Conservation (phyloP, 2,113 vertebrate species). For the Apaloderma vittatum region DNA sequence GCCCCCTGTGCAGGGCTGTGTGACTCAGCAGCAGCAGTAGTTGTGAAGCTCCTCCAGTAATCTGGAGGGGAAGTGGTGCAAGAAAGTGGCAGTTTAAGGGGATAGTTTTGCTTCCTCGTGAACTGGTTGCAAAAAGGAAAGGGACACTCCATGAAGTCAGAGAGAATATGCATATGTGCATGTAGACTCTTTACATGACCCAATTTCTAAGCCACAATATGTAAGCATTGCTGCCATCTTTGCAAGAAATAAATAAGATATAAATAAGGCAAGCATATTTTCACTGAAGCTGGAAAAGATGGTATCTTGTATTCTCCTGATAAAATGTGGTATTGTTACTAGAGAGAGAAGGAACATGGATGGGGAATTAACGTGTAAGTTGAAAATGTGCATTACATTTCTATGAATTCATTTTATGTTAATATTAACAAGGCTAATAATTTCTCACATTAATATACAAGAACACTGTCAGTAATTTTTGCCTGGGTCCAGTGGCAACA, state of each 20-base stretch:
- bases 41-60: neutral
- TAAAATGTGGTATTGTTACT: neutral
- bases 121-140: neutral
- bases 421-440: neutral
- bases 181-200: neutral
- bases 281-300: neutral
- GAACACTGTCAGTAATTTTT: neutral
- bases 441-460: neutral
- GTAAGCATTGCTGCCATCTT: neutral
- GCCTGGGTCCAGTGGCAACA: neutral
- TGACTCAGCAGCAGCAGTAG: rapidly evolving
- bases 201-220: neutral
- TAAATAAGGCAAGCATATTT: neutral
- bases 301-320: neutral
- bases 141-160: neutral
- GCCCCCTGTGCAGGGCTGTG: neutral
- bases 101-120: rapidly evolving
- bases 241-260: neutral
- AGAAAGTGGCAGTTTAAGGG: neutral
- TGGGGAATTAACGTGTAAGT: neutral
- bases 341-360: neutral
- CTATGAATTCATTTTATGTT: neutral
- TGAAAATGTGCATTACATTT: neutral
- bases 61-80: neutral
- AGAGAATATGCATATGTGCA: neutral